Percentiles rank a stretch among this genome's conserved stretches.
Conservation (phyloP, 1,140 invertebrate species). For the Cheumatopsyche charites region DNA sequence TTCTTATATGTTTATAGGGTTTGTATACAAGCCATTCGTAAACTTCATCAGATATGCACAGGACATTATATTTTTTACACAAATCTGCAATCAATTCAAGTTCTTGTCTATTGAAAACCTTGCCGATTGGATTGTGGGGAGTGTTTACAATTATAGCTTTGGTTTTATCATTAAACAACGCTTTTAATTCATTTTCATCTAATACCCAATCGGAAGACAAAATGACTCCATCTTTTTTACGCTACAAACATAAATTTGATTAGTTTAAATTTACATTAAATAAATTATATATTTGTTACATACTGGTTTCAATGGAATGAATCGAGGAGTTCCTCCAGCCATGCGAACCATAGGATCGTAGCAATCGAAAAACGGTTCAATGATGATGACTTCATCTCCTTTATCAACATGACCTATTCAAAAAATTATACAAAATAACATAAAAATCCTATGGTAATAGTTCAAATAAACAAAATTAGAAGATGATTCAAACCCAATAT, state of each 20-base stretch:
- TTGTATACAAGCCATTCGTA: conserved; percentile 97
- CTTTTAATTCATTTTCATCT: conserved; percentile 81
- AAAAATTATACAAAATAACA: conserved; percentile 26
- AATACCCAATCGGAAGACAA: conserved; percentile 89
- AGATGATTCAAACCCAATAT: conserved; percentile 61
- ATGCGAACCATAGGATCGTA: conserved; percentile 93
- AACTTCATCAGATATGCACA: conserved; percentile 96
- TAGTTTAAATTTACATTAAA: background rate
- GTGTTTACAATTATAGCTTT: conserved; percentile 97
- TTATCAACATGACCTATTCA: conserved; percentile 78
- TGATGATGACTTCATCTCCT: conserved; percentile 94
- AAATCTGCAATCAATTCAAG: conserved; percentile 82
- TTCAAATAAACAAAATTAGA: background rate
- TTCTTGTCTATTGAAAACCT: conserved; percentile 80
- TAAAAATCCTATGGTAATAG: background rate
- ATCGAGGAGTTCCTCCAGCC: conserved; percentile 86
- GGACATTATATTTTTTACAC: conserved; percentile 90
- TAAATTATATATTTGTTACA: background rate
- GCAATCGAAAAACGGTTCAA: conserved; percentile 98
- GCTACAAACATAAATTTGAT: conserved; percentile 49
- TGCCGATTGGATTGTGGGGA: conserved; percentile 94
- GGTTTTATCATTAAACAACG: conserved; percentile 87
- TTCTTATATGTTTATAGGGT: conserved; percentile 85
- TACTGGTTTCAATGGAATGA: conserved; percentile 85
- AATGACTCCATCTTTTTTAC: conserved; percentile 52